Percentiles rank a stretch among this genome's conserved stretches.
Conservation (phyloP, 2,888 invertebrate species). For the Protophormia terraenovae region DNA sequence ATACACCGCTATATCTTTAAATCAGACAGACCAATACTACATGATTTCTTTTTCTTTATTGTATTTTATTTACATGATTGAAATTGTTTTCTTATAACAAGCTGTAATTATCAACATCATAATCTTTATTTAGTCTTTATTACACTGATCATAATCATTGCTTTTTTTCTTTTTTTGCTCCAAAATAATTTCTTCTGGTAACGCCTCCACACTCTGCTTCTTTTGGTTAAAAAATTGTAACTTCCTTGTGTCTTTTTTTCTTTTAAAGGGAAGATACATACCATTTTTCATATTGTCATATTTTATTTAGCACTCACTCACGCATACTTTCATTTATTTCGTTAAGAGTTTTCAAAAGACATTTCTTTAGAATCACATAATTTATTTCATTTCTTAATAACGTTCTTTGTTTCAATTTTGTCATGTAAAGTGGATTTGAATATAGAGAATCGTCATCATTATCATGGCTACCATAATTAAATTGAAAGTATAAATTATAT, state of each 20-base stretch:
- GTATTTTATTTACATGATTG: neutral
- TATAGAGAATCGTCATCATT: conserved; percentile 8
- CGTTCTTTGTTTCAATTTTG: conserved; percentile 32
- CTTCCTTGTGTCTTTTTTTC: too few relatives aligned
- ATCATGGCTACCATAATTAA: conserved; percentile 15
- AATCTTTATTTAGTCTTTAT: conserved; percentile 10
- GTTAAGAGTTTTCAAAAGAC: neutral
- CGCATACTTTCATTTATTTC: neutral
- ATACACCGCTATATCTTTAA: too few relatives aligned
- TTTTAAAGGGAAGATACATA: too few relatives aligned
- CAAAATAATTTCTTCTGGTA: conserved; percentile 38
- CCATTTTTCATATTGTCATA: too few relatives aligned
- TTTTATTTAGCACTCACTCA: neutral
- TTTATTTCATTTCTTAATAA: conserved; percentile 15
- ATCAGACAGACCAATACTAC: neutral
- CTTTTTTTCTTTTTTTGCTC: neutral
- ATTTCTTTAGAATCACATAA: conserved; percentile 16
- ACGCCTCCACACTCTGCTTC: conserved; percentile 46
- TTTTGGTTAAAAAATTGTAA: too few relatives aligned
- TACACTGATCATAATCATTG: neutral
- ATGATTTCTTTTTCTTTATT: conserved; percentile 31
- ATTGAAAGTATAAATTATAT: conserved; percentile 46
- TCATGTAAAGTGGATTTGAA: conserved; percentile 29
- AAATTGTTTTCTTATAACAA: neutral
- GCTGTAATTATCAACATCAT: conserved; percentile 27